Evolutionary conservation across 2,888 invertebrate species (phyloP).

Genomic region (Proisotoma minuta): DNA sequence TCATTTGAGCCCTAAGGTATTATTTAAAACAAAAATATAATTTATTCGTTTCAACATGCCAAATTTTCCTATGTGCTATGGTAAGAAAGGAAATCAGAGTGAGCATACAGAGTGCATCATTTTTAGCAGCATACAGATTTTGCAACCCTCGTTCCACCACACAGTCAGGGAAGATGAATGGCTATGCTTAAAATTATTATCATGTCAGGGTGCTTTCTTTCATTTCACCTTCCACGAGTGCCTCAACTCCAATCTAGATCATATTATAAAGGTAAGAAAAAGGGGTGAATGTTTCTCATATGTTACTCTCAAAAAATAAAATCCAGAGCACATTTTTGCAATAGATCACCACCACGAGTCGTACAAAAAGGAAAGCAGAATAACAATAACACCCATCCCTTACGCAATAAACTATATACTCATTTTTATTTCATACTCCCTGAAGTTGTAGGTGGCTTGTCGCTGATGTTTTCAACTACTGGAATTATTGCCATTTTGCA

Average conservation of each 20-base stretch:
- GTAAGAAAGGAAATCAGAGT: too few species aligned
- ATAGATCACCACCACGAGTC: constrained; percentile 3
- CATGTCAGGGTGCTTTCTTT: not conserved
- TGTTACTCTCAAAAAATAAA: not conserved
- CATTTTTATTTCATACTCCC: not conserved
- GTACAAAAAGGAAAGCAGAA: not conserved
- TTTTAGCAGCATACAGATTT: too few species aligned
- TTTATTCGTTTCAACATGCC: too few species aligned
- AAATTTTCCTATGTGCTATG: too few species aligned
- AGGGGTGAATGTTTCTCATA: not conserved
- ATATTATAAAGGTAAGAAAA: not conserved
- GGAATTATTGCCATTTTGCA: not conserved
- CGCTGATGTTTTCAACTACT: not conserved
- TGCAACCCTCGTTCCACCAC: too few species aligned
- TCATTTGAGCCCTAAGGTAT: too few species aligned
- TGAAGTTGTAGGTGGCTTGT: not conserved
- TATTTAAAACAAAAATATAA: too few species aligned
- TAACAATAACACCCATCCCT: not conserved
- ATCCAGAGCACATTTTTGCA: constrained; percentile 9
- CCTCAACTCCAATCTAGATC: not conserved
- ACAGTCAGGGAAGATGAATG: too few species aligned
- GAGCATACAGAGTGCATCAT: too few species aligned
- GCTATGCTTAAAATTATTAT: constrained; percentile 1
- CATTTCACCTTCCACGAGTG: too few species aligned
- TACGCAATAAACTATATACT: not conserved